Conservation (phyloP, 2,797 vertebrate genomes). For the Microctenopoma stevenorrisi region DNA sequence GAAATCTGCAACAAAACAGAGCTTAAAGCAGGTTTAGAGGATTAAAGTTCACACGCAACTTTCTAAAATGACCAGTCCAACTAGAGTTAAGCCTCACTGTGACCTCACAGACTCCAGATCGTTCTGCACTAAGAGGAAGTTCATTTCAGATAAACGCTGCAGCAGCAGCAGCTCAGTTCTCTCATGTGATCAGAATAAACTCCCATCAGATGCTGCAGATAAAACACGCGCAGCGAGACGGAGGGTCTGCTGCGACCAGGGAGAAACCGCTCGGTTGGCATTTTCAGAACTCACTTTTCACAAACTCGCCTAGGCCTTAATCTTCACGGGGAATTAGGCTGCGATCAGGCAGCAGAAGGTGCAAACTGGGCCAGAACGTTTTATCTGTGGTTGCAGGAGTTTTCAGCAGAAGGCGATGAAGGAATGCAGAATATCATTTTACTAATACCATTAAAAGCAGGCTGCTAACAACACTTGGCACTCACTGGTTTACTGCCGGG, state of each 20-base stretch:
- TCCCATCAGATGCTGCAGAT: background rate
- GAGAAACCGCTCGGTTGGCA: constrained; percentile 60
- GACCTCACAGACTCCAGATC: too few species aligned
- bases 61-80: too few species aligned
- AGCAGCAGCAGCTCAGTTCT: background rate
- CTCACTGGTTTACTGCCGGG: background rate
- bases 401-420: background rate
- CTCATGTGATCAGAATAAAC: constrained; percentile 16
- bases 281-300: constrained; percentile 52
- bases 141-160: constrained; percentile 5
- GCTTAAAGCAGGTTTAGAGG: too few species aligned
- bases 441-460: background rate
- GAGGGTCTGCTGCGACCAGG: constrained; percentile 27
- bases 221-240: background rate
- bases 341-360: constrained; percentile 30
- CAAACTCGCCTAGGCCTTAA: constrained; percentile 25
- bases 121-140: too few species aligned
- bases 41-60: too few species aligned
- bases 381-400: constrained; percentile 8
- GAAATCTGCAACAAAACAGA: too few species aligned
- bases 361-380: background rate
- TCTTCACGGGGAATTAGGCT: constrained; percentile 35
- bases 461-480: constrained; percentile 17
- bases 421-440: background rate
- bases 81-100: too few species aligned